Base-by-base conservation (phyloP, 2,113 vertebrate genomes). In the Eubucco bourcierii region DNA sequence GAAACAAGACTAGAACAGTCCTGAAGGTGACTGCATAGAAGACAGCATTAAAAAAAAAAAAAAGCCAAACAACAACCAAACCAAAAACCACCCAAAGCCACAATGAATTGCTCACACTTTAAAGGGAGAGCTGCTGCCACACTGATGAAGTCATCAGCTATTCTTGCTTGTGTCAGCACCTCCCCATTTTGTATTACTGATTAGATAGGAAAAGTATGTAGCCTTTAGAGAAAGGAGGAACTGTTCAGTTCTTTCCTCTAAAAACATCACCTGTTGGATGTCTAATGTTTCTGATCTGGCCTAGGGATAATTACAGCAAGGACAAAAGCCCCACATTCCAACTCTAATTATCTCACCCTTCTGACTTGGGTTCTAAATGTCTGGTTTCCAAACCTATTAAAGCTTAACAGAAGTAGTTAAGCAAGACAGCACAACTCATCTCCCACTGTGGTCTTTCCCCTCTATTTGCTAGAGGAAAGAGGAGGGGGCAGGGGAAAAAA, bases 191-290 rank as follows among this genome's bases (percentile, higher is more conserved):
- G 84, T 84, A 10, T 74, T 90, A 34, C 91, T 91, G 90, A 95
- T 95, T 90, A 94, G 93, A 91, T 96, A 95, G 63, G 65, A 70
- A 87, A 97, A 94, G 90, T 88, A 93, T 94, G 91, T 73, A 80
- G 90, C 68, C 88, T 94, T 94, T 72, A 81, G 68, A 94, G 90
- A 95, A 94, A 93, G 67, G 82, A 93, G 85, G 89, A 84, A 92
- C 89, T 90, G 84, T 90, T 94, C 15, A 55, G 16, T 16, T 86
- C 74, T 87, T 89, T 87, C 61, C 21, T 85, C 61, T 86, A 29
- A 90, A 90, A 84, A 85, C 84, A 83, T 96, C 93, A 96, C 91
- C 88, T 97, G 84, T 74, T 94, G 74, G 77, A 75, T 67, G 71
- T 90, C 95, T 90, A 60, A 87, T 70, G 52, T 90, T 95, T 95